Evolutionary conservation across 2,113 vertebrate genomes (phyloP).

Genomic region (Eretmochelys imbricata): DNA sequence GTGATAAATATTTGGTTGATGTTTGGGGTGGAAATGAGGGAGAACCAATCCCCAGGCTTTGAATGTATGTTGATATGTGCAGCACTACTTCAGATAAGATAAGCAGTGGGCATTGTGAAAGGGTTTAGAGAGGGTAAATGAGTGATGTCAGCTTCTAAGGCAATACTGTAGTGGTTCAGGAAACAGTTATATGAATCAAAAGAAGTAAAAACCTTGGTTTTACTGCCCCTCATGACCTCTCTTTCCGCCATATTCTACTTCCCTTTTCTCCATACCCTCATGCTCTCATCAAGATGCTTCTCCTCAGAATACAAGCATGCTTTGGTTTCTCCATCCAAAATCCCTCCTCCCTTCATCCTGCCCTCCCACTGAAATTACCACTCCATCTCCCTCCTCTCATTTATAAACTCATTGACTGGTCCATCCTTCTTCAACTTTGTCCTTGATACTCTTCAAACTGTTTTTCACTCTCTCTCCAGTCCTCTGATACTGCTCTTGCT

Average conservation of each 20-base stretch:
- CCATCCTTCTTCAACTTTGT: not conserved
- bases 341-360: not conserved
- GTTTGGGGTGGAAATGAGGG: slow-evolving; percentile 8
- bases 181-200: not conserved
- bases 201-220: not conserved
- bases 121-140: slow-evolving; percentile 39
- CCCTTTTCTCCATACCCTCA: not conserved
- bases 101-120: slow-evolving; percentile 45
- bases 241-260: not conserved
- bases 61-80: slow-evolving; percentile 49
- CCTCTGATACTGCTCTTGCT: not conserved
- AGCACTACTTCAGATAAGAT: slow-evolving; percentile 67
- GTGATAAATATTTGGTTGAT: slow-evolving; percentile 34
- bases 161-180: slow-evolving; percentile 30
- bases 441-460: not conserved
- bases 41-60: slow-evolving; percentile 11
- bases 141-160: slow-evolving; percentile 30
- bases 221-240: not conserved
- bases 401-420: not conserved
- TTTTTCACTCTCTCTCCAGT: not conserved
- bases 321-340: rapidly evolving
- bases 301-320: not conserved
- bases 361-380: not conserved
- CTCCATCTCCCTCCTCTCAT: not conserved
- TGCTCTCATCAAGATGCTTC: not conserved